A percentile compares a stretch with the other conserved stretches of the same genome.
These are phyloP conservation scores for Drosophila tripunctata DNA, from an alignment of 2,888 invertebrate species.

Conservation along the genomic window DNA sequence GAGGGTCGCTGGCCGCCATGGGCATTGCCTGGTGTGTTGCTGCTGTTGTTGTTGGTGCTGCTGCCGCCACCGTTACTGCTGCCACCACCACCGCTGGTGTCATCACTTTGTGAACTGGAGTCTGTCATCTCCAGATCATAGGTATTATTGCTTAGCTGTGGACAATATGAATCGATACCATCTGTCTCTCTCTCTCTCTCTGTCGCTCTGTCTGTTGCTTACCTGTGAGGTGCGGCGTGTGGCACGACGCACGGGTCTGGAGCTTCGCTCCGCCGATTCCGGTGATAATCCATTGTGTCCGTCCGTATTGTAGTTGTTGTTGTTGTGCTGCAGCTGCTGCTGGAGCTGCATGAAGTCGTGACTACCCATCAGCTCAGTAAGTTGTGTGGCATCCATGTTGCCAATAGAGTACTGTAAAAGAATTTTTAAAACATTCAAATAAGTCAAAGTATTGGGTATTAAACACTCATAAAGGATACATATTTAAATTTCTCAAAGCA, in stretches of 20 bases:
- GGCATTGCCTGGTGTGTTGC: constrained; percentile 40
- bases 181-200: background rate
- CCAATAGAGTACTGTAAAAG: constrained; percentile 29
- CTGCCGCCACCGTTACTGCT: constrained; percentile 83
- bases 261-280: constrained; percentile 77
- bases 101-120: constrained; percentile 84
- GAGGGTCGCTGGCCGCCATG: constrained; percentile 64
- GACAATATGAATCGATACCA: background rate
- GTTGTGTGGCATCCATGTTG: constrained; percentile 74
- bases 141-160: constrained; percentile 81
- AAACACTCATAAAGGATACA: no score
- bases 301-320: constrained; percentile 72
- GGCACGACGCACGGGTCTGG: constrained; percentile 81
- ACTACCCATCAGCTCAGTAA: constrained; percentile 75
- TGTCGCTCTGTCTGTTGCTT: constrained; percentile 6
- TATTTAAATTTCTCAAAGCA: no score
- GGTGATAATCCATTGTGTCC: constrained; percentile 69
- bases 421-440: background rate
- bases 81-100: constrained; percentile 84
- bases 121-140: constrained; percentile 84
- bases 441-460: background rate
- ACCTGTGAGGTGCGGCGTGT: constrained; percentile 82
- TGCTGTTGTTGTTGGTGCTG: constrained; percentile 64
- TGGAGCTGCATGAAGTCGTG: constrained; percentile 80
- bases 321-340: constrained; percentile 71